These are phyloP conservation scores for Miichthys miiuy DNA, from an alignment of 2,797 vertebrate species.

Conservation along the genomic window DNA sequence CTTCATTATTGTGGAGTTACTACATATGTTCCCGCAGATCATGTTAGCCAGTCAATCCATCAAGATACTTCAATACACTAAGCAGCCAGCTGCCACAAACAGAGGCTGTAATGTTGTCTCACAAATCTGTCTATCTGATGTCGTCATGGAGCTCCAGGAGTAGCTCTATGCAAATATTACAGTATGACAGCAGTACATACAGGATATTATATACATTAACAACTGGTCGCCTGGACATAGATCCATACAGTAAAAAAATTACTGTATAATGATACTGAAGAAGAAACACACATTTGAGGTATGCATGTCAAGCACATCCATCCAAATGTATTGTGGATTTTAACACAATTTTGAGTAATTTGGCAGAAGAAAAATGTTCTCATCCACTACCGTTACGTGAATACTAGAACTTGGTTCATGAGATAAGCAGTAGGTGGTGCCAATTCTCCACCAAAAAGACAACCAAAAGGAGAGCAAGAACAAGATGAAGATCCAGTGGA, in stretches of 20 bases:
- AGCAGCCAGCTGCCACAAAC: background rate
- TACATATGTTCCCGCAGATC: slow-evolving; percentile 45
- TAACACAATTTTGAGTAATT: too few relatives aligned
- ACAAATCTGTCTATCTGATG: background rate
- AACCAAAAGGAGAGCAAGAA: too few relatives aligned
- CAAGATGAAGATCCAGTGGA: too few relatives aligned
- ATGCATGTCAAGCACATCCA: background rate
- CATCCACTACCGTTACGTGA: too few relatives aligned
- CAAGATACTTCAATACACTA: background rate
- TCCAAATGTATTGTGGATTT: too few relatives aligned
- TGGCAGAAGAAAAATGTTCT: too few relatives aligned
- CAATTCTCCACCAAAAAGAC: too few relatives aligned
- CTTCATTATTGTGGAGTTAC: slow-evolving; percentile 9
- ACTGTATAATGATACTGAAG: too few relatives aligned
- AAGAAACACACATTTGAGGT: too few relatives aligned
- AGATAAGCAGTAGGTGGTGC: too few relatives aligned
- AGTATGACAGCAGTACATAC: background rate
- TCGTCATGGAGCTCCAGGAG: background rate
- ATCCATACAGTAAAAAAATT: background rate
- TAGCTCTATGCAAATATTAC: background rate
- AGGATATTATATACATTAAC: background rate
- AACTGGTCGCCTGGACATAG: background rate
- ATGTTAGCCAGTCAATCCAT: slow-evolving; percentile 46
- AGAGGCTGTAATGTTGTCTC: background rate
- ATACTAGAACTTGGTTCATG: too few relatives aligned